Evolutionary conservation across 1,140 invertebrate genomes (phyloP).

Genomic region (Saccostrea echinata): DNA sequence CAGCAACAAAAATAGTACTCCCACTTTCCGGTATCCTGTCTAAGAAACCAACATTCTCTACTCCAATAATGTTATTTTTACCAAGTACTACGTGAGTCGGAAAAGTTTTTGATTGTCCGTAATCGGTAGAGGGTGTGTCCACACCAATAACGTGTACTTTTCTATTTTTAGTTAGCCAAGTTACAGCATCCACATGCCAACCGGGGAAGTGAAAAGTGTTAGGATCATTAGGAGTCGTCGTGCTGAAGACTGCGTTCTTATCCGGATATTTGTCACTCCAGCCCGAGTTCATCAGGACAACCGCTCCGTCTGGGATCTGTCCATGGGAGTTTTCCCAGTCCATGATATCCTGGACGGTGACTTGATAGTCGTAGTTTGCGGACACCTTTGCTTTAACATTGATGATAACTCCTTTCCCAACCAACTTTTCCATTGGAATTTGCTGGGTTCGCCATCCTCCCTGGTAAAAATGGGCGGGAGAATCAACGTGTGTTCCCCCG

Average conservation of each 20-base stretch:
- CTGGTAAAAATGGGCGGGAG: slow-evolving; percentile 63
- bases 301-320: slow-evolving; percentile 61
- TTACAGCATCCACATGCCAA: slow-evolving; percentile 62
- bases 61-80: slow-evolving; percentile 57
- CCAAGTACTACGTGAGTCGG: slow-evolving; percentile 64
- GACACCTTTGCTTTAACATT: slow-evolving; percentile 60
- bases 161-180: slow-evolving; percentile 68
- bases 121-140: slow-evolving; percentile 68
- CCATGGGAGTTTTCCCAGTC: slow-evolving; percentile 68
- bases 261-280: slow-evolving; percentile 69
- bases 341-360: slow-evolving; percentile 63
- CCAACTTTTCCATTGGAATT: slow-evolving; percentile 58
- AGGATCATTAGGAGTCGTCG: slow-evolving; percentile 45
- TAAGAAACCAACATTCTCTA: slow-evolving; percentile 65
- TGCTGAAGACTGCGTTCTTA: slow-evolving; percentile 61
- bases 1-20: slow-evolving; percentile 59
- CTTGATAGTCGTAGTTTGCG: slow-evolving; percentile 61
- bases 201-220: slow-evolving; percentile 68
- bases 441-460: slow-evolving; percentile 54
- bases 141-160: slow-evolving; percentile 60
- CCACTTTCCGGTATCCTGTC: slow-evolving; percentile 63
- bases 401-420: slow-evolving; percentile 61
- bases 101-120: slow-evolving; percentile 66
- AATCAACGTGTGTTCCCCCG: slow-evolving; percentile 83
- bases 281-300: slow-evolving; percentile 72